Evolutionary conservation across 1,140 invertebrate genomes (phyloP).

Genomic region (Phortica variegata): DNA sequence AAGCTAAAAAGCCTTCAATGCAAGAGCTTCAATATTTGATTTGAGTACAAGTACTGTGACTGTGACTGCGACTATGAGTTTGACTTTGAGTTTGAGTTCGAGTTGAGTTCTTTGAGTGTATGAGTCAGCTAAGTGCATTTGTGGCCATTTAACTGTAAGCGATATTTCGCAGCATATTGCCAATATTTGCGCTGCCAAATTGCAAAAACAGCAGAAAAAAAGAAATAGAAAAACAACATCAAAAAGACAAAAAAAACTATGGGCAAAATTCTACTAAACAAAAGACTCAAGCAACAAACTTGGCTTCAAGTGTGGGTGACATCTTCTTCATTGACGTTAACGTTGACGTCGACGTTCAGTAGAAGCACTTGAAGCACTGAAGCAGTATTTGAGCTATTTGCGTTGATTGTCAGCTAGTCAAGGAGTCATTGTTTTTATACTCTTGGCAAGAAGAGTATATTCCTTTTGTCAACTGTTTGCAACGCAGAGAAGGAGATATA

Average conservation of each 20-base stretch:
- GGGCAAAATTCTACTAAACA: conserved; percentile 50
- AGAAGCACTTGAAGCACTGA: conserved; percentile 51
- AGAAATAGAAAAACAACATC: conserved; percentile 16
- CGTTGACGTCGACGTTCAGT: conserved; percentile 10
- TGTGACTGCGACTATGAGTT: too few species aligned
- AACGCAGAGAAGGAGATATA: too few species aligned
- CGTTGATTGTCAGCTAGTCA: conserved; percentile 53
- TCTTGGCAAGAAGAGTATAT: too few species aligned
- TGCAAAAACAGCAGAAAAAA: conserved; percentile 45
- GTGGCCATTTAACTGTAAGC: conserved; percentile 55
- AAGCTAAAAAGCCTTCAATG: conserved; percentile 12
- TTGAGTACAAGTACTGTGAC: too few species aligned
- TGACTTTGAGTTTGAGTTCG: too few species aligned
- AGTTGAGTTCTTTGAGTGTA: conserved; percentile 37
- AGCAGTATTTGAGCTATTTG: conserved; percentile 45
- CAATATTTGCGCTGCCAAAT: conserved; percentile 40
- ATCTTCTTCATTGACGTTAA: conserved; percentile 20
- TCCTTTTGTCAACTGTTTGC: too few species aligned
- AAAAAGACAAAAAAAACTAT: conserved; percentile 4
- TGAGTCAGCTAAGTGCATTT: conserved; percentile 54
- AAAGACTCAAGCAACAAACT: conserved; percentile 51
- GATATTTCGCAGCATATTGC: conserved; percentile 43
- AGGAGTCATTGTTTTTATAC: too few species aligned
- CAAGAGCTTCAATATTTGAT: not conserved
- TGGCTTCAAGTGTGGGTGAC: conserved; percentile 49